Evolutionary conservation across 2,113 vertebrate genomes (phyloP).

Genomic region (Semnornis frantzii): DNA sequence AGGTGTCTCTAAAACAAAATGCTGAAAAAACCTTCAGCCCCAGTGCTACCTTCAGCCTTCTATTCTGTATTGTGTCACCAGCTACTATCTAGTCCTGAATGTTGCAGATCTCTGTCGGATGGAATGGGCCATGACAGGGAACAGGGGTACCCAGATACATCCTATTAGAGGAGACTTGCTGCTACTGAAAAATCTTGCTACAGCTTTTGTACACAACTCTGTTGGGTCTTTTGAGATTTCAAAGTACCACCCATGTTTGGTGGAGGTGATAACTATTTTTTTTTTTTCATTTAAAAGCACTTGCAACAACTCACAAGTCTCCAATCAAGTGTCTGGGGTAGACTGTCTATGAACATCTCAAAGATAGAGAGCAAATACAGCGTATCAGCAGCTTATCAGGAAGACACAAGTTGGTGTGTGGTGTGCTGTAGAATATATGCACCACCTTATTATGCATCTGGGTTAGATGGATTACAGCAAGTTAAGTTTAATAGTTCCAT

Average conservation of each 20-base stretch:
- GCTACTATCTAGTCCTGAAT: not conserved
- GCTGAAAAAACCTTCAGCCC: fast-evolving
- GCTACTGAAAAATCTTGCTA: not conserved
- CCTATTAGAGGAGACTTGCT: not conserved
- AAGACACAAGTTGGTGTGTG: not conserved
- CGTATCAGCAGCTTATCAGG: not conserved
- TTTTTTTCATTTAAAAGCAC: not conserved
- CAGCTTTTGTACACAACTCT: not conserved
- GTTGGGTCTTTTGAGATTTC: not conserved
- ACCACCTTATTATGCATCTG: not conserved
- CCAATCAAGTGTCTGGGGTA: not conserved
- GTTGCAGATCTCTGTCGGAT: not conserved
- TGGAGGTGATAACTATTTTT: not conserved
- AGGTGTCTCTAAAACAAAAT: not conserved
- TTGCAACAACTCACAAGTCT: not conserved
- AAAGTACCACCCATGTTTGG: not conserved
- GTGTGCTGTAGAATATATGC: not conserved
- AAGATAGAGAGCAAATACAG: not conserved
- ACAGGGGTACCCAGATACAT: not conserved
- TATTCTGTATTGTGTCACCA: not conserved
- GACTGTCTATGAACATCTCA: not conserved
- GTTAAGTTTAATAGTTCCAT: not conserved
- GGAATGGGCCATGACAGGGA: not conserved
- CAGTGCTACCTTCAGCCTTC: not conserved
- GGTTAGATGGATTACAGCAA: not conserved